Evolutionary conservation across 2,113 vertebrate species (phyloP).

Genomic region (Cettia cetti): DNA sequence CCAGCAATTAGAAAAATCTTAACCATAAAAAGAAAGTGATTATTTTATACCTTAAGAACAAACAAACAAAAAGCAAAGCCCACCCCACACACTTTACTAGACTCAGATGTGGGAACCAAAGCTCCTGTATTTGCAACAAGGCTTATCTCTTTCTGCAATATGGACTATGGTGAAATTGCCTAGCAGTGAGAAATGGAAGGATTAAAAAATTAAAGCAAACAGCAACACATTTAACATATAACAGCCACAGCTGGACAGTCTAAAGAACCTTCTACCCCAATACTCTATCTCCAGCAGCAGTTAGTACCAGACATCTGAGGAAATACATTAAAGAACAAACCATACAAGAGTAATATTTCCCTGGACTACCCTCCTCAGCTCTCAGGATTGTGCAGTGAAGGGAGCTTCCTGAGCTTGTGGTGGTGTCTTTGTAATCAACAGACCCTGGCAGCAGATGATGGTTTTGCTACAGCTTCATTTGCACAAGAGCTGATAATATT

Average conservation of each 20-base stretch:
- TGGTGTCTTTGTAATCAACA: not conserved
- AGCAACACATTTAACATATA: not conserved
- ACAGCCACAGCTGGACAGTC: not conserved
- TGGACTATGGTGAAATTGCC: not conserved
- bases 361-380: not conserved
- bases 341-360: not conserved
- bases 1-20: not conserved
- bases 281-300: not conserved
- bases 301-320: not conserved
- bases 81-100: not conserved
- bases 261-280: not conserved
- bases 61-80: not conserved
- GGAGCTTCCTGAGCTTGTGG: not conserved
- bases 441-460: not conserved
- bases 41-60: not conserved
- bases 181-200: not conserved
- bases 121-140: not conserved
- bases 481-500: not conserved
- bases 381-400: not conserved
- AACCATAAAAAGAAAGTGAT: not conserved
- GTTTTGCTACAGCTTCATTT: not conserved
- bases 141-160: not conserved
- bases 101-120: not conserved
- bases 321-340: not conserved
- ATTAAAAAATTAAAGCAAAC: not conserved